Conservation (phyloP, 2,113 vertebrate genomes). For the Rhegmatorhina hoffmannsi region DNA sequence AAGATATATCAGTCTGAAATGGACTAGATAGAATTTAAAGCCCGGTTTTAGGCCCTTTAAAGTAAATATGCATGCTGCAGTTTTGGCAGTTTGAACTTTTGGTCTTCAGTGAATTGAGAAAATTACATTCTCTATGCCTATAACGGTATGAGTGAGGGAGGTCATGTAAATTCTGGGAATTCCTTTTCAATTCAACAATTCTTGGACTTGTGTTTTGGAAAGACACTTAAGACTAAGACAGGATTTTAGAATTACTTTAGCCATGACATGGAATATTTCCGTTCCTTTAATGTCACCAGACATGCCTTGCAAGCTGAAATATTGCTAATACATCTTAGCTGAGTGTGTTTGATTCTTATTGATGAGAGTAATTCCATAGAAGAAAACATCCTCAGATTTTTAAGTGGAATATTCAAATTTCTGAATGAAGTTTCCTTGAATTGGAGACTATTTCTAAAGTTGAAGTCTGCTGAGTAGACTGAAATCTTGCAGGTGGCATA, state of each 20-base stretch:
- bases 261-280: not conserved
- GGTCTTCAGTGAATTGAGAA: not conserved
- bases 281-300: not conserved
- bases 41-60: not conserved
- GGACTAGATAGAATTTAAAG: not conserved
- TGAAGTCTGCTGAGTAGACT: not conserved
- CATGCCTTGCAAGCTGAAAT: not conserved
- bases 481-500: not conserved
- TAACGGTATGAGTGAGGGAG: not conserved
- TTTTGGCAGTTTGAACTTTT: not conserved
- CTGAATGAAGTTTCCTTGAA: not conserved
- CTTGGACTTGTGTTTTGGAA: constrained; percentile 16
- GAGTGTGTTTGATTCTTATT: not conserved
- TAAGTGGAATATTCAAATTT: not conserved
- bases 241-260: not conserved
- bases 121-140: rapidly evolving
- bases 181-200: not conserved
- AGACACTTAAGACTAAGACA: not conserved
- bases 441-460: not conserved
- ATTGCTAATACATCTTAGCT: not conserved
- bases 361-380: not conserved
- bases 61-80: not conserved
- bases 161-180: not conserved
- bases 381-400: not conserved
- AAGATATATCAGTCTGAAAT: not conserved